A percentile compares a stretch with the other conserved stretches of the same genome.
Evolutionary conservation across 1,140 invertebrate genomes (phyloP).

Genomic region (Tetramorium simillimum): DNA sequence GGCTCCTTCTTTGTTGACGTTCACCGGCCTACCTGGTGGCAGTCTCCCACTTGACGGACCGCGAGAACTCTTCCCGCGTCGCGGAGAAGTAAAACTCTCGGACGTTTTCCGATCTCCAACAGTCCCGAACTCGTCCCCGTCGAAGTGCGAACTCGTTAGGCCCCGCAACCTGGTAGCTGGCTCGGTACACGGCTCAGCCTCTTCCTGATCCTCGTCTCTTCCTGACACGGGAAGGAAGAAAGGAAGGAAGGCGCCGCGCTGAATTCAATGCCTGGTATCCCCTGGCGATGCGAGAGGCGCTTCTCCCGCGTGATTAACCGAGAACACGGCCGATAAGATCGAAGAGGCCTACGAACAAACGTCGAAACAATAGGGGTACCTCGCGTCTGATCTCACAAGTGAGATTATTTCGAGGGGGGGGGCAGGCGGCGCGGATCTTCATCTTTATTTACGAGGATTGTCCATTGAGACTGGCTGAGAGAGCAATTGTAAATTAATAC

Average conservation of each 20-base stretch:
- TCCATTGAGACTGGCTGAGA: constrained; percentile 6
- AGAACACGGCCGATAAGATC: constrained; percentile 25
- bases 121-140: constrained; percentile 75
- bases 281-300: not conserved
- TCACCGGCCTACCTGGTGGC: constrained; percentile 66
- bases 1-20: constrained; percentile 59
- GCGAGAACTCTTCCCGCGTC: constrained; percentile 66
- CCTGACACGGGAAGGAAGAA: constrained; percentile 3
- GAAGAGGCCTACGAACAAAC: not conserved
- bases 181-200: not conserved
- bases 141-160: constrained; percentile 64
- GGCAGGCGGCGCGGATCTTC: not conserved
- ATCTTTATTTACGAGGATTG: constrained; percentile 30
- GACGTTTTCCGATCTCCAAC: constrained; percentile 78
- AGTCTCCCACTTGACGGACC: constrained; percentile 65
- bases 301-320: not conserved
- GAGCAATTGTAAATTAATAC: constrained; percentile 8
- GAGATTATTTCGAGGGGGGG: not conserved
- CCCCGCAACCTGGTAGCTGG: not conserved
- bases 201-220: constrained; percentile 28
- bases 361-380: not conserved
- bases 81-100: constrained; percentile 78
- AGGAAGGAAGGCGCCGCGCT: not conserved
- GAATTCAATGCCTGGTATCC: not conserved
- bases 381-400: not conserved